A percentile compares a stretch with the other conserved stretches of the same genome.
phyloP scores from a whole-genome alignment of 2,113 vertebrate species.

The Microtus montanus region DNA sequence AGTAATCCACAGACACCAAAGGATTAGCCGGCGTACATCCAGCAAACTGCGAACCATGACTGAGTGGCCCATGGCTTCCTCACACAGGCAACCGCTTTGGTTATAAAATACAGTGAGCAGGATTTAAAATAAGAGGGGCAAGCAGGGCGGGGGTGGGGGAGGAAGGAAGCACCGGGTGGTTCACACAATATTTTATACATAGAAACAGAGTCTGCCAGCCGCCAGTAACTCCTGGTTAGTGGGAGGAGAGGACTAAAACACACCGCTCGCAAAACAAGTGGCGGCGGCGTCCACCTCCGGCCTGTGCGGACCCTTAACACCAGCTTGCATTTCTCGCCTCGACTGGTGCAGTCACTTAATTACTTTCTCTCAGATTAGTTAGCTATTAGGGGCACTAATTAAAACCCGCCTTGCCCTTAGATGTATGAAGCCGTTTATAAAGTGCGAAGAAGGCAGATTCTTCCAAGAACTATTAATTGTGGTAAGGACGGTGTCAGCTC shows the following conservation, averaged over 20 bases:
- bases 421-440: conserved; percentile 74
- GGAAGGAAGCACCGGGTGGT: conserved; percentile 65
- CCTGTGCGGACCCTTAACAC: conserved; percentile 31
- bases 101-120: conserved; percentile 58
- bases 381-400: conserved; percentile 77
- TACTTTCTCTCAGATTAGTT: conserved; percentile 67
- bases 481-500: conserved; percentile 67
- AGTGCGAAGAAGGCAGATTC: conserved; percentile 71
- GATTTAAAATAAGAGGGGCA: conserved; percentile 65
- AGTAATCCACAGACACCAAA: conserved; percentile 78
- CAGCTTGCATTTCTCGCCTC: background rate
- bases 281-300: conserved; percentile 32
- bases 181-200: conserved; percentile 38
- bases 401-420: conserved; percentile 71
- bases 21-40: conserved; percentile 75
- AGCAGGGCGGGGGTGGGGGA: background rate
- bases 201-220: background rate
- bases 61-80: conserved; percentile 51
- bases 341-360: conserved; percentile 39
- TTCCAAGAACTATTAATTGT: conserved; percentile 79
- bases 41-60: conserved; percentile 66
- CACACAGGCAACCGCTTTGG: conserved; percentile 63
- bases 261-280: background rate
- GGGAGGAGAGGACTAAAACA: background rate
- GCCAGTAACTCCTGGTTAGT: conserved; percentile 13